phyloP scores from a whole-genome alignment of 2,888 invertebrate genomes.

The Ichneumon xanthorius region DNA sequence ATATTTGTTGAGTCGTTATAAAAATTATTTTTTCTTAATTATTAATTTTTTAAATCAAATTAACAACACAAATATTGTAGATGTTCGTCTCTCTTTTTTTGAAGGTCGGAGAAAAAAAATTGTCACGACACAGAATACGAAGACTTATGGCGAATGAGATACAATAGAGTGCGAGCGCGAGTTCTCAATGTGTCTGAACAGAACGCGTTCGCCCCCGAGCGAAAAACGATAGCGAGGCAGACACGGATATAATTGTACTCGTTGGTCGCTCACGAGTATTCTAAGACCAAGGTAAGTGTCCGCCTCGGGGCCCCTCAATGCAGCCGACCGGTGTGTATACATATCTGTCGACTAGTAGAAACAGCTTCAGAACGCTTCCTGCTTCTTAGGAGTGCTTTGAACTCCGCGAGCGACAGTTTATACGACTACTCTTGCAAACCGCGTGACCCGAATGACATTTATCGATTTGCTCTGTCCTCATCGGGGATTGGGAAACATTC shows the following conservation, averaged over 20 bases:
- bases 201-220: conserved; percentile 49
- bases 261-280: conserved; percentile 54
- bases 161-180: conserved; percentile 15
- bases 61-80: neutral
- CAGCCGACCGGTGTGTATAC: conserved; percentile 27
- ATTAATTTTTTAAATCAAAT: too few species aligned
- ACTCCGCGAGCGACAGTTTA: conserved; percentile 57
- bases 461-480: conserved; percentile 8
- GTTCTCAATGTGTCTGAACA: conserved; percentile 49
- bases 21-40: too few species aligned
- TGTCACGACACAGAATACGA: conserved; percentile 13
- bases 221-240: conserved; percentile 53
- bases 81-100: neutral
- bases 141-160: conserved; percentile 39
- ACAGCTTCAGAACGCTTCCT: conserved; percentile 68
- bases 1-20: too few species aligned
- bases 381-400: conserved; percentile 73
- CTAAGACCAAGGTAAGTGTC: conserved; percentile 72
- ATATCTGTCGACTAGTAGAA: conserved; percentile 18
- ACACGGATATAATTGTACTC: conserved; percentile 52
- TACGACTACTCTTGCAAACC: neutral
- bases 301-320: conserved; percentile 67
- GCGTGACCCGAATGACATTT: conserved; percentile 28
- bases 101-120: neutral
- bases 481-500: neutral